Evolutionary conservation across 1,140 invertebrate genomes (phyloP), one percentile per base, ranked within the genome.

Genomic region (Meloidogyne floridensis): DNA sequence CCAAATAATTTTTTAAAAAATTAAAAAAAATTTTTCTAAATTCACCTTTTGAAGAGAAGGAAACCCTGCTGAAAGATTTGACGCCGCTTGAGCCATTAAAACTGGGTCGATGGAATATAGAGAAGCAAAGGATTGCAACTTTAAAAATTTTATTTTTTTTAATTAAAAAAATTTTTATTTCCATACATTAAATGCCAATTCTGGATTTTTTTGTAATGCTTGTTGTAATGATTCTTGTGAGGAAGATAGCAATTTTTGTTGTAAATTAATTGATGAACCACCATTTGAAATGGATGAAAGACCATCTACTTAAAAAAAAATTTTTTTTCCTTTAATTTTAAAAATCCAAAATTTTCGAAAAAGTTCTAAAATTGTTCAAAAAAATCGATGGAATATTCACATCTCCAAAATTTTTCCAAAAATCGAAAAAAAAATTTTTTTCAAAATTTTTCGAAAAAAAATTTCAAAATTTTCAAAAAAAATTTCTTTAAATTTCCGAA

Each of bases 111-210:
- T 75, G 2, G 81, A 53, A 51, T 82, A 51, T 11, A 82, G 59
- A 42, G 81, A 71, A 18, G 81, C 81, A n/a, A 82, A 42, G 1
- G 81, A 80, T 56, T 82, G 71, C 42, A 81, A 83, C 47, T 81
- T 77, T 56, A 80, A 78, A 18, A 78, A 73, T n/a, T 15, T 32
- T 15, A 72, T 42, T 5, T 42, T 75, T 75, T 10, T 9, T 1
- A 42, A 75, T 18, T 13, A 20, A 32, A 42, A 42, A 77, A 69
- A 20, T 6, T 20, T 59, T 32, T 32, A 3, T 20, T 5, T 5
- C 59, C 20, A 13, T 69, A 69, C 75, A 65, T 74, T 80, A n/a
- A 47, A 47, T n/a, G 80, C 80, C 2, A 81, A 81, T 42, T 75
- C 79, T 1, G 80, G 80, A 56, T 80, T 81, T 32, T 54, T 81